These are phyloP conservation scores for Nephrotoma guestfalica DNA, from an alignment of 2,888 invertebrate species.

Conservation along the genomic window DNA sequence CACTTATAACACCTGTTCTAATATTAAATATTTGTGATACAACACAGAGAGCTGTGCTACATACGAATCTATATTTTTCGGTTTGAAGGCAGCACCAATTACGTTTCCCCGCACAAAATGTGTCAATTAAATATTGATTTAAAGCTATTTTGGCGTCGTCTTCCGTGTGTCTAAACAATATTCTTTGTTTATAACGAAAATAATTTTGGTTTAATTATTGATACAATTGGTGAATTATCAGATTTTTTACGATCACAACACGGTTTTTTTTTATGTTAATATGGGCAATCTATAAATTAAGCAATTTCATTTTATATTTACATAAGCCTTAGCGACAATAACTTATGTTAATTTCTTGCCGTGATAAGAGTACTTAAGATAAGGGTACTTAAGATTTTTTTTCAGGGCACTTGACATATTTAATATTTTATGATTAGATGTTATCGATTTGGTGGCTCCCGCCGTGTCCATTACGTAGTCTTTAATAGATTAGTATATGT, in stretches of 20 bases:
- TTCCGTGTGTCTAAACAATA: too few relatives aligned
- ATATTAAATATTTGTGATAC: not conserved
- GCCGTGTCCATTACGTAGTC: not conserved
- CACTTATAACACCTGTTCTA: not conserved
- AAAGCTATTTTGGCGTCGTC: too few relatives aligned
- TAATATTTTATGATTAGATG: not conserved
- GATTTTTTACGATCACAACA: not conserved
- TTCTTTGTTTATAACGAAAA: too few relatives aligned
- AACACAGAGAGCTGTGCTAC: too few relatives aligned
- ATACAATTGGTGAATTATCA: not conserved
- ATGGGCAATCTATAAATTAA: too few relatives aligned
- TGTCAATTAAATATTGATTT: too few relatives aligned
- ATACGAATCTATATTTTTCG: too few relatives aligned
- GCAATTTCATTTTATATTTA: not conserved
- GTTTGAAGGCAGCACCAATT: too few relatives aligned
- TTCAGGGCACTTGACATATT: not conserved
- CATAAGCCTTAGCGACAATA: not conserved
- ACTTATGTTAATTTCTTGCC: not conserved
- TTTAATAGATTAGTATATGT: not conserved
- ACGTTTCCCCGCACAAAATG: too few relatives aligned
- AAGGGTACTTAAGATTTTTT: not conserved
- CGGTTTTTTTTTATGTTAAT: too few relatives aligned
- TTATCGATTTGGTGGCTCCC: not conserved
- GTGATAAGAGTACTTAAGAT: not conserved
- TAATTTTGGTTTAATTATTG: not conserved